Evolutionary conservation across 2,797 vertebrate genomes (phyloP), one percentile per base, ranked within the genome.

Genomic region (Neosilurus hyrtlii): DNA sequence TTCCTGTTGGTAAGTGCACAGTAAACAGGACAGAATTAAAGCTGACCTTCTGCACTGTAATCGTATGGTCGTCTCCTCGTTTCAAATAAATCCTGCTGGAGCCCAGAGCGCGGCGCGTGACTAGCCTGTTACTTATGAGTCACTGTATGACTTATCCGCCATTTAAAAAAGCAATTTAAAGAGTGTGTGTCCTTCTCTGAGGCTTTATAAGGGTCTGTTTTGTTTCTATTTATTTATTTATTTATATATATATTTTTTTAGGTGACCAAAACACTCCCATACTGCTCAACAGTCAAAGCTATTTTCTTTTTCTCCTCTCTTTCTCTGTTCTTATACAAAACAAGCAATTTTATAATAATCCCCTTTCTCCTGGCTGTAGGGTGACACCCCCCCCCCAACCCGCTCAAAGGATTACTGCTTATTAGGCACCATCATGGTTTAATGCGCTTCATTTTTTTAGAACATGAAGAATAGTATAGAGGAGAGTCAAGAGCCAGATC

Each of bases 371-470:
- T 59, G 30, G 7, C 26, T 80, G 80, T 80, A 54, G 30, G 51
- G 43, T 68, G 61, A 43, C 8, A 1, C 43, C 72, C 15, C 54
- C 65, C 20, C 73, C 49, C 61, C 49, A 49, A 30, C 30, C 30
- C 30, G 30, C 30, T 30, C 24, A 52, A 26, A 67, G 84, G 63
- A 85, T 88, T 84, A 83, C 77, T 73, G 73, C 73, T 73, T 87
- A 81, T 87, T 89, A 88, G 80, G 66, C 78, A 43, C 59, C 79
- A 65, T 67, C 80, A 66, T 71, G 65, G 61, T 62, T 82, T 87
- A 88, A 86, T 87, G 84, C 85, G 80, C 51, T 85, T 89, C 83
- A 88, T 86, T 83, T 84, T 84, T 87, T 85, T 57, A 71, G 65
- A 82, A 77, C 84, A 78, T 84, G 84, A 88, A 82, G 83, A 81